Conservation (phyloP, 2,113 vertebrate genomes). For the Irena cyanogastra region DNA sequence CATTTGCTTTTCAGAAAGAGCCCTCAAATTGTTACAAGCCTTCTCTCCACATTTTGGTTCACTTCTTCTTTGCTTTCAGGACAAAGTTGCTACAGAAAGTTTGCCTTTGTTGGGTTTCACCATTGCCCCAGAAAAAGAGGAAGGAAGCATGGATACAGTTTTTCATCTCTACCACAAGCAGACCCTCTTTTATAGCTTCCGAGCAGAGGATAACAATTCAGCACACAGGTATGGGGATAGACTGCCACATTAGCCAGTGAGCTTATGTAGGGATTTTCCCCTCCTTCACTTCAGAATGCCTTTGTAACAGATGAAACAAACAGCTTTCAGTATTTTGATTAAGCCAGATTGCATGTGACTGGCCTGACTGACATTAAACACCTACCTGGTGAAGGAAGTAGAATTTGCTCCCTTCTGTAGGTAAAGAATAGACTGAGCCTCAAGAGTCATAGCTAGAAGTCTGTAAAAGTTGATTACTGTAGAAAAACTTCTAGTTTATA, state of each 20-base stretch:
- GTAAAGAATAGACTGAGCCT: not conserved
- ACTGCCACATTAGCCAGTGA: not conserved
- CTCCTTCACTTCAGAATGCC: not conserved
- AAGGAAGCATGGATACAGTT: conserved; percentile 72
- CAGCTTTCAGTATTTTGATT: not conserved
- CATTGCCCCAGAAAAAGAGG: conserved; percentile 80
- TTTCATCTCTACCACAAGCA: conserved; percentile 98
- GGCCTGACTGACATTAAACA: not conserved
- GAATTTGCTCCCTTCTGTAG: not conserved
- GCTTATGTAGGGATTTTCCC: not conserved
- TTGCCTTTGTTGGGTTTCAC: conserved; percentile 95
- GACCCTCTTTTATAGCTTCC: conserved; percentile 92
- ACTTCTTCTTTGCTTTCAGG: conserved; percentile 72
- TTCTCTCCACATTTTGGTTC: not conserved
- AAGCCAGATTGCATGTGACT: not conserved
- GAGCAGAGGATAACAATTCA: conserved; percentile 82
- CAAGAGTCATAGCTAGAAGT: not conserved
- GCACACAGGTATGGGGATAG: conserved; percentile 82
- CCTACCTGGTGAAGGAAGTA: not conserved
- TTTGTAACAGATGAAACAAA: not conserved
- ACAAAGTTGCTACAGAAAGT: conserved; percentile 90
- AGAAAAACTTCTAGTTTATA: not conserved
- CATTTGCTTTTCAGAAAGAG: not conserved
- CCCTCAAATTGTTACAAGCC: not conserved
- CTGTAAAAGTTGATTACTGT: not conserved